Evolutionary conservation across 2,888 invertebrate species (phyloP).

Genomic region (Mythimna albipuncta): DNA sequence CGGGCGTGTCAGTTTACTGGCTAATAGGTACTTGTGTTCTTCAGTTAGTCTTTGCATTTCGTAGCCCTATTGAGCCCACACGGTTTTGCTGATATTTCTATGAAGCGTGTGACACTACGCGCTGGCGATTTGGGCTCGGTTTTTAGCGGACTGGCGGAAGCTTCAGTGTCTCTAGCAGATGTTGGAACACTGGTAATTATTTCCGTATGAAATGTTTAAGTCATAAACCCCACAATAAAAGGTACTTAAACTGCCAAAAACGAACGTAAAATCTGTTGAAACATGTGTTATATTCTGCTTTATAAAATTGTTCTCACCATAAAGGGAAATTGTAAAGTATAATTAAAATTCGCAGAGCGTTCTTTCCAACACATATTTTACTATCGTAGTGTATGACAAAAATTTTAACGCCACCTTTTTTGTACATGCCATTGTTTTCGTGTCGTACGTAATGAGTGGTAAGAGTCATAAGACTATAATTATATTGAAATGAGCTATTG

Average conservation of each 20-base stretch:
- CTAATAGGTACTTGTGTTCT: no score
- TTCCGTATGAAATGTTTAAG: not conserved
- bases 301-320: constrained; percentile 21
- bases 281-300: not conserved
- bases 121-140: no score
- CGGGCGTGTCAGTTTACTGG: no score
- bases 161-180: not conserved
- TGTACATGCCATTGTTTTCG: constrained; percentile 33
- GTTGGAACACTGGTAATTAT: not conserved
- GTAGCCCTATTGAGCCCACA: no score
- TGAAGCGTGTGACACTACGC: no score
- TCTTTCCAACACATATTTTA: constrained; percentile 33
- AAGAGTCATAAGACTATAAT: constrained; percentile 47
- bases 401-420: constrained; percentile 35
- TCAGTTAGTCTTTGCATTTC: no score
- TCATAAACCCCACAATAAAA: not conserved
- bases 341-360: constrained; percentile 53
- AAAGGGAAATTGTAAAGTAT: constrained; percentile 29
- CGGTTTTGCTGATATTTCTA: no score
- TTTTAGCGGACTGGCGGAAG: not conserved
- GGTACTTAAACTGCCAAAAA: not conserved
- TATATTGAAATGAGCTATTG: constrained; percentile 47
- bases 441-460: constrained; percentile 28
- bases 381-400: constrained; percentile 39
- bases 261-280: not conserved